A percentile compares a stretch with the other conserved stretches of the same genome.
These are phyloP conservation scores for Melanotaenia trifasciata DNA, from an alignment of 2,797 vertebrate species.

Conservation along the genomic window DNA sequence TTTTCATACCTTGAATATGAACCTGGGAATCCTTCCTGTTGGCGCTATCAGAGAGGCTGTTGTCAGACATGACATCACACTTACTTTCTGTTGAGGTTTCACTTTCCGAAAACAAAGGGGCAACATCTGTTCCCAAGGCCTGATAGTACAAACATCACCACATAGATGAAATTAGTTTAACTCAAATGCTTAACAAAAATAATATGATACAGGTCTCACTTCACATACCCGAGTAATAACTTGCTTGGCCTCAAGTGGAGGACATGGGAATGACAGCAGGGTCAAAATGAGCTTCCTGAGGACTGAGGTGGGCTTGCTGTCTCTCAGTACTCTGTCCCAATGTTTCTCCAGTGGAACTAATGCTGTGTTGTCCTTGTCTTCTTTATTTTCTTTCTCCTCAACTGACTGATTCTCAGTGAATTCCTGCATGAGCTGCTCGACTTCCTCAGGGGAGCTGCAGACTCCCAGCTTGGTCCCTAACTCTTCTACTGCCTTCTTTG, in stretches of 20 bases:
- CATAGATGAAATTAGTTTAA: background rate
- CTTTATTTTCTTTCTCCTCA: slow-evolving; percentile 36
- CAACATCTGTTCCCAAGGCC: slow-evolving; percentile 65
- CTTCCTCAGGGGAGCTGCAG: slow-evolving; percentile 61
- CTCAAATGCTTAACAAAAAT: background rate
- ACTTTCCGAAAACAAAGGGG: slow-evolving; percentile 29
- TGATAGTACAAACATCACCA: background rate
- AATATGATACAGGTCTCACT: background rate
- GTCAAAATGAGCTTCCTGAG: slow-evolving; percentile 81
- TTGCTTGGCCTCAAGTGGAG: slow-evolving; percentile 69
- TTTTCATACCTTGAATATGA: slow-evolving; percentile 34
- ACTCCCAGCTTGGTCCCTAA: slow-evolving; percentile 75
- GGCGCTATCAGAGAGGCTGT: slow-evolving; percentile 18
- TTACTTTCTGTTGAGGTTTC: slow-evolving; percentile 60
- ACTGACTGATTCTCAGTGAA: slow-evolving; percentile 74
- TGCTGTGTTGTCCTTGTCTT: slow-evolving; percentile 12
- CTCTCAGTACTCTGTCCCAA: slow-evolving; percentile 73
- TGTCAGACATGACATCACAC: slow-evolving; percentile 46
- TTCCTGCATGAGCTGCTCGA: slow-evolving; percentile 68
- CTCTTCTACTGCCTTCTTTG: slow-evolving; percentile 58
- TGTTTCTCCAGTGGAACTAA: slow-evolving; percentile 65
- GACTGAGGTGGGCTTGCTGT: slow-evolving; percentile 50
- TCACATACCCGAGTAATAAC: slow-evolving; percentile 77
- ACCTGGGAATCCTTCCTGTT: slow-evolving; percentile 1
- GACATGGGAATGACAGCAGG: slow-evolving; percentile 79